Evolutionary conservation across 2,888 invertebrate species (phyloP), one percentile per base, ranked within the genome.

Genomic region (Autographa pulchrina): DNA sequence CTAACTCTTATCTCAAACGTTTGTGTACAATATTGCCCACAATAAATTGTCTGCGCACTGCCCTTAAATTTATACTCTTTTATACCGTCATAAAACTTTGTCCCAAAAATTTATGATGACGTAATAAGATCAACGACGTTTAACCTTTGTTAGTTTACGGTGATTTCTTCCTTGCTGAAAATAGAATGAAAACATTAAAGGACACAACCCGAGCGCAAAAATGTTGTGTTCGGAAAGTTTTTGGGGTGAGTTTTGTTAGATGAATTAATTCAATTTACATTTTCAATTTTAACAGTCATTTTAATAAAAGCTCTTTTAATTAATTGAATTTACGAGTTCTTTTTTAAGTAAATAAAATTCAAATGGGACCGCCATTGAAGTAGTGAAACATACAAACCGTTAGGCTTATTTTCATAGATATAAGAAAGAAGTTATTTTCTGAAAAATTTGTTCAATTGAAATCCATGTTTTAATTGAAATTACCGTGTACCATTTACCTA

Each of bases 21-120:
- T 56, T 25, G 54, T 56, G 54, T 25, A 56, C 20, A 56, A 56
- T 56, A 56, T 56, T 56, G 54, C 54, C 54, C 4, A 56, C 54
- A 56, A 25, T 56, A 56, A 56, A 56, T 56, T 56, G 20, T 13
- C 54, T 56, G n/a, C 48, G 48, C n/a, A 48, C n/a, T 48, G 20
- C 20, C 54, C 54, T 56, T 56, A 14, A 25, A 56, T 56, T 48
- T 48, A 25, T 56, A 20, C 54, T 11, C 54, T 56, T 25, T 56
- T 56, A 56, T 56, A 25, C 54, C 20, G 54, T 25, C 25, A 20
- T 56, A 56, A 20, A 56, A 56, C 54, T 8, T 54, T 25, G 20
- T 20, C 11, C 54, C 54, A 56, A 56, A 56, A 20, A 56, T 56
- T 13, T 56, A 56, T 56, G 54, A 25, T 25, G 54, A 56, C 54